Evolutionary conservation across 2,888 invertebrate genomes (phyloP).

Genomic region (Lamproptera curius): DNA sequence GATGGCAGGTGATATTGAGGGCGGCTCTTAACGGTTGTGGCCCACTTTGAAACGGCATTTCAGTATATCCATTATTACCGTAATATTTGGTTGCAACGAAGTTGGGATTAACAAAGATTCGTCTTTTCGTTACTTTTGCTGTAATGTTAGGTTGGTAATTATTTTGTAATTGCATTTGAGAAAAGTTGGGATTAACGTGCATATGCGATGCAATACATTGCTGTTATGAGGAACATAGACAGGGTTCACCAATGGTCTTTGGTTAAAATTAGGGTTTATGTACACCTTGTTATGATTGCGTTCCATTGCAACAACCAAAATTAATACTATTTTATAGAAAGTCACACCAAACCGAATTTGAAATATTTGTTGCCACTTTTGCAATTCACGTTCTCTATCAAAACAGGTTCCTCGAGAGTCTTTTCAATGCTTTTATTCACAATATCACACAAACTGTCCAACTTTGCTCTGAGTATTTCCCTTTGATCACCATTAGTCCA

Average conservation of each 20-base stretch:
- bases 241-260: slow-evolving; percentile 22
- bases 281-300: slow-evolving; percentile 46
- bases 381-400: slow-evolving; percentile 79
- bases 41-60: not conserved
- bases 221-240: slow-evolving; percentile 23
- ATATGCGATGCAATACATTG: too few relatives aligned
- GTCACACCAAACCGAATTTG: slow-evolving; percentile 61
- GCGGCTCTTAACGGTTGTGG: not conserved
- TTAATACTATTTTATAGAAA: not conserved
- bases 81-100: slow-evolving; percentile 39
- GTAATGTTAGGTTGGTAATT: slow-evolving; percentile 24
- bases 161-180: slow-evolving; percentile 28
- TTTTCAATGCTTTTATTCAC: slow-evolving; percentile 48
- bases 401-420: slow-evolving; percentile 61
- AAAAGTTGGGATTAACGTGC: slow-evolving; percentile 56
- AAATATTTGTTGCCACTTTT: slow-evolving; percentile 88
- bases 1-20: not conserved
- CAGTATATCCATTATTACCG: not conserved
- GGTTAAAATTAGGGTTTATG: slow-evolving; percentile 66
- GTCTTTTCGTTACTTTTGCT: slow-evolving; percentile 33
- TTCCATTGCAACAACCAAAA: slow-evolving; percentile 31
- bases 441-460: slow-evolving; percentile 69
- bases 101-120: slow-evolving; percentile 72
- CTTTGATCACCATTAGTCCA: slow-evolving; percentile 87
- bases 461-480: slow-evolving; percentile 57